Evolutionary conservation across 1,140 invertebrate species (phyloP).

Genomic region (Zophobas morio): DNA sequence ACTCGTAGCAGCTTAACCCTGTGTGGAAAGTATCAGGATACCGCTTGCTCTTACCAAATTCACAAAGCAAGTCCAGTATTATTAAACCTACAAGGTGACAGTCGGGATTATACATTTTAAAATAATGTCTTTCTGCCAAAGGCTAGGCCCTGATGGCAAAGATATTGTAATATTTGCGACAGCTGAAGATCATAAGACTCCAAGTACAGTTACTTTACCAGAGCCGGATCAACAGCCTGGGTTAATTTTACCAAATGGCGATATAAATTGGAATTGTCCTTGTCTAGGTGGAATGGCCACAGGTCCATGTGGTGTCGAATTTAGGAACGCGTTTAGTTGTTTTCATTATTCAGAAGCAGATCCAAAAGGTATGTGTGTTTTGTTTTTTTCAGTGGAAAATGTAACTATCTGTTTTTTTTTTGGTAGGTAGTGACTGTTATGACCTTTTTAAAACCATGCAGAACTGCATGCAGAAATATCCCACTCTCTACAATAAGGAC

Average conservation of each 20-base stretch:
- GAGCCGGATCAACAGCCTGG: slow-evolving; percentile 83
- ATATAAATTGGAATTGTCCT: slow-evolving; percentile 97
- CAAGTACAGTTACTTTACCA: slow-evolving; percentile 81
- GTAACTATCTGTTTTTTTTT: slow-evolving; percentile 47
- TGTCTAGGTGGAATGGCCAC: slow-evolving; percentile 96
- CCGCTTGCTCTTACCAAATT: slow-evolving; percentile 71
- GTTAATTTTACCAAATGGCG: slow-evolving; percentile 87
- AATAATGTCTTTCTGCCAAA: slow-evolving; percentile 70
- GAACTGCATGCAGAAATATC: slow-evolving; percentile 92
- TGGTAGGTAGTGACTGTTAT: slow-evolving; percentile 87
- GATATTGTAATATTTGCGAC: slow-evolving; percentile 89
- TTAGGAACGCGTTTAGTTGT: slow-evolving; percentile 94
- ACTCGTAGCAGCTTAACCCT: slow-evolving; percentile 73
- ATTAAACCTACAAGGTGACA: slow-evolving; percentile 65
- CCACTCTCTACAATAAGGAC: slow-evolving; percentile 85
- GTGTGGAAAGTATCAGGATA: slow-evolving; percentile 70
- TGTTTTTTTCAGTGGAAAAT: slow-evolving; percentile 25
- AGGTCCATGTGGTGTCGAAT: slow-evolving; percentile 94
- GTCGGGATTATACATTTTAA: slow-evolving; percentile 64
- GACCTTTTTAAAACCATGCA: slow-evolving; percentile 94
- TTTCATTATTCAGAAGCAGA: slow-evolving; percentile 87
- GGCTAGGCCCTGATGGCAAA: slow-evolving; percentile 76
- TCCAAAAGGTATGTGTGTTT: slow-evolving; percentile 69
- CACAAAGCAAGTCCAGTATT: slow-evolving; percentile 70
- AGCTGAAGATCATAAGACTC: slow-evolving; percentile 82